A percentile compares a stretch with the other conserved stretches of the same genome.
These are phyloP conservation scores for Scalopus aquaticus DNA, from an alignment of 2,113 vertebrate species.

Conservation along the genomic window DNA sequence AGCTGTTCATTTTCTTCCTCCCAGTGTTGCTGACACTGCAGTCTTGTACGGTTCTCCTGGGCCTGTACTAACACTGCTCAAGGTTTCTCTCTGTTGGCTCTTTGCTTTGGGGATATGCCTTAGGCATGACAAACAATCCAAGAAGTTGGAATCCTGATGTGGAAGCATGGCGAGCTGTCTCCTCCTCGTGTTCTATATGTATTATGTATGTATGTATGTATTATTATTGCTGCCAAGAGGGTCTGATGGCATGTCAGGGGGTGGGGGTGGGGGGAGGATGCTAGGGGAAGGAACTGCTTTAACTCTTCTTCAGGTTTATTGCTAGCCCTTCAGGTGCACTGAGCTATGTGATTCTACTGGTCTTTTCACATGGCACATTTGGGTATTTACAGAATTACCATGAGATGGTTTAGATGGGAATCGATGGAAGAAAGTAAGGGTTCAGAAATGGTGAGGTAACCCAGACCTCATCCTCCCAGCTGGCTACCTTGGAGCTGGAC, in stretches of 20 bases:
- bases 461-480: neutral
- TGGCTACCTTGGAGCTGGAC: neutral
- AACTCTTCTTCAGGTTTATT: slow-evolving; percentile 67
- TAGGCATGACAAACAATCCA: slow-evolving; percentile 29
- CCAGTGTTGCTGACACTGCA: slow-evolving; percentile 75
- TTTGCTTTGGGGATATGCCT: slow-evolving; percentile 43
- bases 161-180: slow-evolving; percentile 49
- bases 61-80: slow-evolving; percentile 83
- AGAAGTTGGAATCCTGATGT: slow-evolving; percentile 44
- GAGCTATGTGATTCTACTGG: slow-evolving; percentile 61
- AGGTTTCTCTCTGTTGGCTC: slow-evolving; percentile 41
- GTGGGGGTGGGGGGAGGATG: neutral
- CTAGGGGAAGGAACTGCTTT: slow-evolving; percentile 61
- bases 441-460: neutral
- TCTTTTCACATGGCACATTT: slow-evolving; percentile 56
- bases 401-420: slow-evolving; percentile 38
- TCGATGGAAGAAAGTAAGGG: neutral
- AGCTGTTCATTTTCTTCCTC: slow-evolving; percentile 74
- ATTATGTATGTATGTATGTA: slow-evolving; percentile 50
- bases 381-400: slow-evolving; percentile 67
- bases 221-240: slow-evolving; percentile 20
- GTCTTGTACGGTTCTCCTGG: slow-evolving; percentile 78
- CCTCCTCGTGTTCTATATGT: slow-evolving; percentile 43
- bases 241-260: slow-evolving; percentile 28
- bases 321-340: slow-evolving; percentile 79